Percentiles rank a stretch among this genome's conserved stretches.
These are phyloP conservation scores for Menura novaehollandiae DNA, from an alignment of 2,113 vertebrate species.

Conservation along the genomic window DNA sequence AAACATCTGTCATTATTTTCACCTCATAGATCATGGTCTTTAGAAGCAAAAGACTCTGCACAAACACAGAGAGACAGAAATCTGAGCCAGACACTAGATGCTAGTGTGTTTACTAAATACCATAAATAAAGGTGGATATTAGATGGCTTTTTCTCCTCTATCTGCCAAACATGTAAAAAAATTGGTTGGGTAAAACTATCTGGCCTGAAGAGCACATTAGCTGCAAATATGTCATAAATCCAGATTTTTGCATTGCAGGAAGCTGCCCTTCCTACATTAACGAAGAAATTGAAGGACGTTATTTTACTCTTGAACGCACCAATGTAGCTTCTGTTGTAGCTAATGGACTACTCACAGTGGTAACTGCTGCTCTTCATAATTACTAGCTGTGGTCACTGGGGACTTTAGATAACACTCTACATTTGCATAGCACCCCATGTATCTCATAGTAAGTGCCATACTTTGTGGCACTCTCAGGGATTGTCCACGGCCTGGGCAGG, in stretches of 20 bases:
- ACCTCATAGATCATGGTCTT: neutral
- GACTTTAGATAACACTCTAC: neutral
- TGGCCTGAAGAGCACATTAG: neutral
- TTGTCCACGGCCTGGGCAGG: neutral
- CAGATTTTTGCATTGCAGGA: neutral
- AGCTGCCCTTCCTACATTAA: neutral
- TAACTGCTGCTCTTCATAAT: neutral
- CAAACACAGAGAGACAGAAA: neutral
- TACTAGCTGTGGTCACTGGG: neutral
- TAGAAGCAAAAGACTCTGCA: neutral
- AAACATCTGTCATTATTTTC: neutral
- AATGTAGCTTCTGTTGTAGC: neutral
- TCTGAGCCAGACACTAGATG: neutral
- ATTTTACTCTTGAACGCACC: neutral
- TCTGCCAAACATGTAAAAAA: neutral
- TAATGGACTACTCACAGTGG: neutral
- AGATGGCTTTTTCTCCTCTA: neutral
- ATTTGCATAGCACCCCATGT: neutral
- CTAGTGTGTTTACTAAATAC: neutral
- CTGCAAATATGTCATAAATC: neutral
- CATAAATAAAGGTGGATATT: neutral
- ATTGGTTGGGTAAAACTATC: neutral
- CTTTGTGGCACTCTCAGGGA: neutral
- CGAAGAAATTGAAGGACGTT: neutral
- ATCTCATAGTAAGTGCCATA: neutral